Conservation (phyloP, 2,113 vertebrate genomes). For the Anguilla japonica region DNA sequence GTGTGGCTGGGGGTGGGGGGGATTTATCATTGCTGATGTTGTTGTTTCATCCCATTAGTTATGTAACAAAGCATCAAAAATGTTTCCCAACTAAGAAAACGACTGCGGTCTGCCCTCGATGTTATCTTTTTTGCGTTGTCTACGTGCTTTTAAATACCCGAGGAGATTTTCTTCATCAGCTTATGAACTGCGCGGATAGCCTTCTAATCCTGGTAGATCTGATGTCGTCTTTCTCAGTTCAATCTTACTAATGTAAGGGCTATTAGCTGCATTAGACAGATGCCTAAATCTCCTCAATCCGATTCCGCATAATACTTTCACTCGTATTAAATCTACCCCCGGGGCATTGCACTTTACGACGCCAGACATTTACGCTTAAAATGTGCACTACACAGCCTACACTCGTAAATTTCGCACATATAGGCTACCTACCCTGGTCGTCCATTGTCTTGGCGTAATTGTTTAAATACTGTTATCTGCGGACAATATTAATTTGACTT, state of each 20-base stretch:
- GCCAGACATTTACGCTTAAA: not conserved
- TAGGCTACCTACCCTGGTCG: not conserved
- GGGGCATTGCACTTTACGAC: slow-evolving; percentile 44
- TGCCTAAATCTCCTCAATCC: slow-evolving; percentile 61
- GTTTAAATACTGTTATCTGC: not conserved
- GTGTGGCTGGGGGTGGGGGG: too few species aligned
- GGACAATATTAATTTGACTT: not conserved
- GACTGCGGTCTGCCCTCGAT: not conserved
- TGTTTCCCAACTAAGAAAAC: not conserved
- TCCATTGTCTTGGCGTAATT: not conserved
- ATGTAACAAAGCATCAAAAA: not conserved
- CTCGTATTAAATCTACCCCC: slow-evolving; percentile 64
- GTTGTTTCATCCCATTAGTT: not conserved
- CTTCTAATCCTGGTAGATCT: slow-evolving; percentile 63
- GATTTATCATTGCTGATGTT: not conserved
- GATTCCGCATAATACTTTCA: slow-evolving; percentile 69
- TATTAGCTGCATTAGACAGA: slow-evolving; percentile 72
- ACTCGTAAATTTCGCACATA: not conserved
- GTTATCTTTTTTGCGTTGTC: slow-evolving; percentile 18
- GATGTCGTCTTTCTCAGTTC: slow-evolving; percentile 46
- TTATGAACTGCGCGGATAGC: slow-evolving; percentile 53
- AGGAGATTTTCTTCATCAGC: slow-evolving; percentile 62
- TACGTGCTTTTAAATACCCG: slow-evolving; percentile 28
- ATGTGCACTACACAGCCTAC: not conserved
- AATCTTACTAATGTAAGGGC: slow-evolving; percentile 69